phyloP scores from a whole-genome alignment of 2,888 invertebrate species.

The Leuctra nigra region DNA sequence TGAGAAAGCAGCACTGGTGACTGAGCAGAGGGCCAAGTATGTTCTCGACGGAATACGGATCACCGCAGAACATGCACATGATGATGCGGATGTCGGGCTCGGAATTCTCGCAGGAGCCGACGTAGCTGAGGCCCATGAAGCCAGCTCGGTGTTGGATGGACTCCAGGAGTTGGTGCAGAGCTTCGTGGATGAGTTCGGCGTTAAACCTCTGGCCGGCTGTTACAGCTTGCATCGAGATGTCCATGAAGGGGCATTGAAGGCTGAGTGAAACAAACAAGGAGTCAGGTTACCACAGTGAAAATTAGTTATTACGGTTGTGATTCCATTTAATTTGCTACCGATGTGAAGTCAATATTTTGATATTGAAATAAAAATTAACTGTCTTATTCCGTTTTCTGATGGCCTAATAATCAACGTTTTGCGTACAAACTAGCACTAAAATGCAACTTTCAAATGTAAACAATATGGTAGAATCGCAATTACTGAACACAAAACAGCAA shows the following conservation, averaged over 20 bases:
- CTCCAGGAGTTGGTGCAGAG: conserved; percentile 65
- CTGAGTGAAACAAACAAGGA: conserved; percentile 44
- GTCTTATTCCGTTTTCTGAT: too few relatives aligned
- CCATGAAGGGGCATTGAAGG: conserved; percentile 79
- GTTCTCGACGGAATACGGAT: conserved; percentile 85
- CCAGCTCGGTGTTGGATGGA: conserved; percentile 73
- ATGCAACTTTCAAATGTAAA: too few relatives aligned
- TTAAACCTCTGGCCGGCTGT: conserved; percentile 29
- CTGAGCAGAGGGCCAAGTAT: conserved; percentile 80
- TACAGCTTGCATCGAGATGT: conserved; percentile 50
- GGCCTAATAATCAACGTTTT: too few relatives aligned
- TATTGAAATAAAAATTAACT: too few relatives aligned
- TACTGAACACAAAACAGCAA: too few relatives aligned
- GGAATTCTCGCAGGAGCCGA: conserved; percentile 66
- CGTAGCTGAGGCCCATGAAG: conserved; percentile 60
- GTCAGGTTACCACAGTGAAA: too few relatives aligned
- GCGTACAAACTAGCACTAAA: too few relatives aligned
- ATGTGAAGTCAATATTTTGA: too few relatives aligned
- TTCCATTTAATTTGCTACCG: too few relatives aligned
- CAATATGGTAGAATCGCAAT: too few relatives aligned
- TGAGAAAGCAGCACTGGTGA: conserved; percentile 80
- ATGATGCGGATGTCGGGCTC: conserved; percentile 86
- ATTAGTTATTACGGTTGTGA: too few relatives aligned
- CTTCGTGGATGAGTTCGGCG: conserved; percentile 49
- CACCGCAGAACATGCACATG: conserved; percentile 95